These are phyloP conservation scores for Plectrocnemia conspersa DNA, from an alignment of 1,140 invertebrate genomes.

Conservation along the genomic window DNA sequence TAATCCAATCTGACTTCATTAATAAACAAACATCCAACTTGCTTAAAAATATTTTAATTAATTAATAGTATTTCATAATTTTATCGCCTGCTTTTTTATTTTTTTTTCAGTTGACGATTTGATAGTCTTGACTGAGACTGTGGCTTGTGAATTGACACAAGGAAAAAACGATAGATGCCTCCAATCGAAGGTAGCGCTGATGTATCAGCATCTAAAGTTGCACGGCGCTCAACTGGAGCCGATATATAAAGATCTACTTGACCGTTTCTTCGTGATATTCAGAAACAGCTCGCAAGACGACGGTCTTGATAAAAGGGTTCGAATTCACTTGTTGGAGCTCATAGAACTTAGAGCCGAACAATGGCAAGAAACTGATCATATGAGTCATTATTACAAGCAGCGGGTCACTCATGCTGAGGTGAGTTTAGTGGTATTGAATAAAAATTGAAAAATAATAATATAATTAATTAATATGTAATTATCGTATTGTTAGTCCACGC, in stretches of 20 bases:
- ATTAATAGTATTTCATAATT: neutral
- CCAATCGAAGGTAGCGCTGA: conserved; percentile 57
- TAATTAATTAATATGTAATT: neutral
- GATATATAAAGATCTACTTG: conserved; percentile 67
- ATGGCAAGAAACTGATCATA: conserved; percentile 75
- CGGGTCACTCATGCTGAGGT: conserved; percentile 72
- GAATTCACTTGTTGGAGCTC: conserved; percentile 79
- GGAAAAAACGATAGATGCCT: conserved; percentile 57
- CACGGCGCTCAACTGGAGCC: conserved; percentile 70
- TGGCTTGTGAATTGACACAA: conserved; percentile 61
- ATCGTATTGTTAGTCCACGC: conserved; percentile 27
- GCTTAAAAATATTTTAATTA: no score
- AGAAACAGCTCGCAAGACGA: conserved; percentile 82
- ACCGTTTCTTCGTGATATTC: conserved; percentile 70
- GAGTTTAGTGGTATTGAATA: conserved; percentile 29
- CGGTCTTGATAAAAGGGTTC: conserved; percentile 70
- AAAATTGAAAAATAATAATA: neutral
- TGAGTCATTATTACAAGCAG: conserved; percentile 76
- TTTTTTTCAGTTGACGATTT: conserved; percentile 60
- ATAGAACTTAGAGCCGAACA: conserved; percentile 83
- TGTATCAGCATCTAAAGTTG: conserved; percentile 67
- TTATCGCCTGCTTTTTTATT: conserved; percentile 19
- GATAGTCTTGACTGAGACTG: conserved; percentile 65
- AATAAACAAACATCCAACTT: no score
- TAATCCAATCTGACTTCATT: no score